Conservation (phyloP, 2,797 vertebrate genomes). For the Lophura swinhoii region DNA sequence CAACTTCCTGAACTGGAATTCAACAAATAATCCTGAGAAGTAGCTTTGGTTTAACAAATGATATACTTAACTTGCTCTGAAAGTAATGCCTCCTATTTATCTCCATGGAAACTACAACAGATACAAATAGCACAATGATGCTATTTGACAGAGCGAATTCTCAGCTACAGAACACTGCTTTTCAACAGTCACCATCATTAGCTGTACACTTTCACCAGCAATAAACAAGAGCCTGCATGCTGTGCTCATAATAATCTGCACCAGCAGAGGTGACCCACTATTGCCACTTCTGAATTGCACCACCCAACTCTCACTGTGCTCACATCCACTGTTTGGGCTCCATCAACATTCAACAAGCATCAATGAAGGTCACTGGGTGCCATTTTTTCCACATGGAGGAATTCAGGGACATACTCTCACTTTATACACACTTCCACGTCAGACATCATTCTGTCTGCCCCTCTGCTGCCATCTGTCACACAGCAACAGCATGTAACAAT, state of each 20-base stretch:
- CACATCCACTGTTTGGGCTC: neutral
- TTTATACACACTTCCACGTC: neutral
- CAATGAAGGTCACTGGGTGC: neutral
- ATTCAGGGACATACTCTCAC: neutral
- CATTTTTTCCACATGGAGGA: neutral
- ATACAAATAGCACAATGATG: neutral
- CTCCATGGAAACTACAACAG: neutral
- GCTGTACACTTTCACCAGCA: neutral
- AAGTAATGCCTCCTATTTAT: neutral
- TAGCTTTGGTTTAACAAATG: neutral
- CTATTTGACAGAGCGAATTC: neutral
- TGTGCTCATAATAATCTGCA: neutral
- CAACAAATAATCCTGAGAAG: neutral
- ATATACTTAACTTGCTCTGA: neutral
- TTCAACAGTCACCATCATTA: neutral
- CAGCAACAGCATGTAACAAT: neutral
- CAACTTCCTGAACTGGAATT: neutral
- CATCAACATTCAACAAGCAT: neutral
- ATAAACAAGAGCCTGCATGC: neutral
- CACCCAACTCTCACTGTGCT: neutral
- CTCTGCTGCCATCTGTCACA: neutral
- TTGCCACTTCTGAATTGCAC: neutral
- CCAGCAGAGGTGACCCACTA: neutral
- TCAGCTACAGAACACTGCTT: neutral
- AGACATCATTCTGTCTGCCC: neutral